Percentiles rank a stretch among this genome's conserved stretches.
Evolutionary conservation across 1,140 invertebrate genomes (phyloP).

Genomic region (Euwallacea similis): DNA sequence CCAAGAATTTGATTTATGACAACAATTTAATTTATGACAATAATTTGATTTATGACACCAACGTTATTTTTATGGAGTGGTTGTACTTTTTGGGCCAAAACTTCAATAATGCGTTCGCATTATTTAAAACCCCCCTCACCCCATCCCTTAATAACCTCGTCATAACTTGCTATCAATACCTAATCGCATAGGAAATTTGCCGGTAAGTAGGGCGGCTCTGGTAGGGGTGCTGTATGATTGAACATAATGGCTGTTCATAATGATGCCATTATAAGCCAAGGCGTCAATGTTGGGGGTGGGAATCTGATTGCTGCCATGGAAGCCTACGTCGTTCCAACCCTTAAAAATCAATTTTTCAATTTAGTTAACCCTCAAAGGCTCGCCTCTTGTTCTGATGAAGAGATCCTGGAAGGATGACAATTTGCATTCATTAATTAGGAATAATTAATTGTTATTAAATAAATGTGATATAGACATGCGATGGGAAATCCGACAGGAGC

Average conservation of each 20-base stretch:
- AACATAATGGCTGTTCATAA: slow-evolving; percentile 68
- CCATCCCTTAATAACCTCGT: too few species aligned
- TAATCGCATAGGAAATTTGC: slow-evolving; percentile 69
- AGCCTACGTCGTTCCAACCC: slow-evolving; percentile 80
- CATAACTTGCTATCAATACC: slow-evolving; percentile 53
- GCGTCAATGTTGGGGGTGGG: slow-evolving; percentile 70
- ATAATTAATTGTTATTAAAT: neutral
- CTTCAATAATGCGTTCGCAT: neutral
- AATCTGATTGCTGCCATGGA: slow-evolving; percentile 71
- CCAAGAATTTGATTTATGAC: too few species aligned
- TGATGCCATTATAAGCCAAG: slow-evolving; percentile 66
- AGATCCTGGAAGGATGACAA: too few species aligned
- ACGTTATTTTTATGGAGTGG: too few species aligned
- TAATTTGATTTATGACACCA: too few species aligned
- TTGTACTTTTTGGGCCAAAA: neutral
- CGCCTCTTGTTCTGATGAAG: too few species aligned
- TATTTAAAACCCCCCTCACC: neutral
- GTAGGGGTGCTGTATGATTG: slow-evolving; percentile 67
- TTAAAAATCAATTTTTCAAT: slow-evolving; percentile 43
- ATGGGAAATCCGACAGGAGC: slow-evolving; percentile 8
- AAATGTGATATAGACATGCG: neutral
- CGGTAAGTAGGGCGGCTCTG: slow-evolving; percentile 67
- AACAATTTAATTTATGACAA: too few species aligned
- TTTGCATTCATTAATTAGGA: neutral
- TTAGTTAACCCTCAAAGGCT: too few species aligned